These are phyloP conservation scores for Nebria ingens DNA, from an alignment of 1,140 invertebrate genomes.

Conservation along the genomic window DNA sequence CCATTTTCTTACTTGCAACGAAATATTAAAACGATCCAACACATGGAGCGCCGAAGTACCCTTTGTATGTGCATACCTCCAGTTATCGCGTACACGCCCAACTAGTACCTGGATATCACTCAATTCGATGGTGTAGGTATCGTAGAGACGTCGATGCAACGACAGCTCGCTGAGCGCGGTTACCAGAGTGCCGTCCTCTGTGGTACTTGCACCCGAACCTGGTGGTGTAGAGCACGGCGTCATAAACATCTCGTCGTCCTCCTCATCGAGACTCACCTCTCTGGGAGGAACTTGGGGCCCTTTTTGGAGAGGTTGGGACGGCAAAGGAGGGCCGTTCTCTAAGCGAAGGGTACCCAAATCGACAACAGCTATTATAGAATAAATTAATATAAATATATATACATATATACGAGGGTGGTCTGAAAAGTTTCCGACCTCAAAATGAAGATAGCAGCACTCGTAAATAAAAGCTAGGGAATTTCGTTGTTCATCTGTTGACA, in stretches of 20 bases:
- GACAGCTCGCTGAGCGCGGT: conserved; percentile 48
- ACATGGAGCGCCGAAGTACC: conserved; percentile 76
- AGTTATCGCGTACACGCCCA: conserved; percentile 78
- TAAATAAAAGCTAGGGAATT: too few species aligned
- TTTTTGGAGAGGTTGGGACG: conserved; percentile 22
- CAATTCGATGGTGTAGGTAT: conserved; percentile 70
- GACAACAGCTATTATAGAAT: conserved; percentile 46
- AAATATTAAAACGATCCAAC: conserved; percentile 84
- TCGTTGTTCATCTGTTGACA: too few species aligned
- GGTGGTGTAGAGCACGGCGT: conserved; percentile 89
- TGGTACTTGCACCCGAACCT: conserved; percentile 56
- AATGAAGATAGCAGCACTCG: too few species aligned
- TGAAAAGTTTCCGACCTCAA: too few species aligned
- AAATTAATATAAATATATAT: too few species aligned
- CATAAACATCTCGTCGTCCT: conserved; percentile 59
- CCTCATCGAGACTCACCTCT: conserved; percentile 17
- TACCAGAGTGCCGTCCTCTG: conserved; percentile 30
- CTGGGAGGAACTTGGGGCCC: conserved; percentile 20
- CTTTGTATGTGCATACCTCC: conserved; percentile 75
- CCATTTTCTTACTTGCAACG: conserved; percentile 44
- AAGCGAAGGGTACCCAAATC: conserved; percentile 77
- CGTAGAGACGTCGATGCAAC: conserved; percentile 66
- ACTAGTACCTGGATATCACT: conserved; percentile 82
- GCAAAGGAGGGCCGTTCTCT: conserved; percentile 39
- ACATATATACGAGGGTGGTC: too few species aligned